phyloP scores from a whole-genome alignment of 2,888 invertebrate species.

The Hirudinaria manillensis region DNA sequence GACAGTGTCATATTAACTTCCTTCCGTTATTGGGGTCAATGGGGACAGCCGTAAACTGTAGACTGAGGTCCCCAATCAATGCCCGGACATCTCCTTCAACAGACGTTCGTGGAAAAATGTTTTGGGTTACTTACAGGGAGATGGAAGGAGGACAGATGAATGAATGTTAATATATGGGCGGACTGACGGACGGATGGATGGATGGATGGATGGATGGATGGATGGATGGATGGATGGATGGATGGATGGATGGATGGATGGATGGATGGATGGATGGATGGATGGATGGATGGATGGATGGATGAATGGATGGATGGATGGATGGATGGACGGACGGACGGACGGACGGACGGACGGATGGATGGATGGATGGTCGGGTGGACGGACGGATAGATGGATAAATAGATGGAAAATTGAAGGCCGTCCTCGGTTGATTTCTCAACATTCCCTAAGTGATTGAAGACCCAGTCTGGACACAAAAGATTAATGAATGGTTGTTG shows the following conservation, averaged over 20 bases:
- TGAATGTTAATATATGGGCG: background rate
- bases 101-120: too few species aligned
- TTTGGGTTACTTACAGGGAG: background rate
- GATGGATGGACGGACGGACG: background rate
- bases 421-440: too few species aligned
- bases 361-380: background rate
- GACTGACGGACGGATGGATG: background rate
- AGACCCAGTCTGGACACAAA: too few species aligned
- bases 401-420: background rate
- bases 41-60: too few species aligned
- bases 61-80: too few species aligned
- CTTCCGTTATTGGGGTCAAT: too few species aligned
- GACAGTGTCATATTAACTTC: too few species aligned
- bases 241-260: background rate
- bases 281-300: background rate
- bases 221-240: background rate
- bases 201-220: background rate
- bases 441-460: too few species aligned
- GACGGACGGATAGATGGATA: background rate
- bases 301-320: background rate
- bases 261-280: slow-evolving; percentile 1
- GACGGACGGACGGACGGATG: background rate
- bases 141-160: background rate
- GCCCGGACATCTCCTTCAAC: too few species aligned
- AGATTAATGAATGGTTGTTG: too few species aligned